These are phyloP conservation scores for Bathynomus jamesi DNA, from an alignment of 1,140 invertebrate genomes.

Conservation along the genomic window DNA sequence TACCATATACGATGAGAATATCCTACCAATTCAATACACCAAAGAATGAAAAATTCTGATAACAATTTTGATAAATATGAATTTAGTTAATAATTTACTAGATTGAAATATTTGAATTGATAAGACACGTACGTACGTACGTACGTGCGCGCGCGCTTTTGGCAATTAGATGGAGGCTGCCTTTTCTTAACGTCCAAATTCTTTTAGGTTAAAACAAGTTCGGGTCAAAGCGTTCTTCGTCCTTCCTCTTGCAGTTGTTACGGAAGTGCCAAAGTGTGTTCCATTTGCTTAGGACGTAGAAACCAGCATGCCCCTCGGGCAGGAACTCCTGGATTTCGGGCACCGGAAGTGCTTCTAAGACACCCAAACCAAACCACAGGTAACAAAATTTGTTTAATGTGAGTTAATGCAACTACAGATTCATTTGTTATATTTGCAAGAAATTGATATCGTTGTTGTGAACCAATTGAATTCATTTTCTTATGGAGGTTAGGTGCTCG, in stretches of 20 bases:
- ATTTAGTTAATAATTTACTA: too few relatives aligned
- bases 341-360: conserved; percentile 78
- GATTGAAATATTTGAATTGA: too few relatives aligned
- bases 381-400: conserved; percentile 39
- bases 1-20: too few relatives aligned
- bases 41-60: too few relatives aligned
- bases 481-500: not conserved
- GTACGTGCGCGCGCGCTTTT: too few relatives aligned
- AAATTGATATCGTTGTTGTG: conserved; percentile 4
- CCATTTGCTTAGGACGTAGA: conserved; percentile 51
- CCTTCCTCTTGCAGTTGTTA: conserved; percentile 50
- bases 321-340: conserved; percentile 81
- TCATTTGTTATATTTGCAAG: too few relatives aligned
- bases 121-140: too few relatives aligned
- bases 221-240: conserved; percentile 9
- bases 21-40: too few relatives aligned
- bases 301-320: conserved; percentile 63
- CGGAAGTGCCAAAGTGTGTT: conserved; percentile 56
- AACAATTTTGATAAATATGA: too few relatives aligned
- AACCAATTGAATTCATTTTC: not conserved
- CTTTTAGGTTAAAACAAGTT: conserved; percentile 15
- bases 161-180: too few relatives aligned
- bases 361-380: conserved; percentile 60
- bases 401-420: conserved; percentile 42
- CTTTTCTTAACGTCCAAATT: too few relatives aligned